Base-by-base conservation (phyloP, 92 coral and sea anemone genomes). In the Zoanthus solanderi region DNA sequence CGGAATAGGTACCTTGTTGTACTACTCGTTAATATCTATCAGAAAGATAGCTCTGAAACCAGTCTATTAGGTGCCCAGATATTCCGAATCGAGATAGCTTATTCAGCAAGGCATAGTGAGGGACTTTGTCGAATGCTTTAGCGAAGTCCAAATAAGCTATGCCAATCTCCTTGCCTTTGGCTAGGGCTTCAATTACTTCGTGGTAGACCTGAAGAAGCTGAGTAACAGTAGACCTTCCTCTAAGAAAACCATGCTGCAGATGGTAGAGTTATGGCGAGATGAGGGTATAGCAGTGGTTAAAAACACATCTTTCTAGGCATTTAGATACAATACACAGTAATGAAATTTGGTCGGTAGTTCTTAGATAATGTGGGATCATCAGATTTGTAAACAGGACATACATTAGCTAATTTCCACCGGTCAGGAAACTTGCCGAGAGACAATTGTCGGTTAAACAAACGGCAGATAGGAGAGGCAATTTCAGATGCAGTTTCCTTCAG, bases 401-500 rank as follows among this genome's bases (percentile, higher is more conserved):
- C 28, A n/a, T 71, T 83, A 3, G 87, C 78, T 23, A 68, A 15
- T 46, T 83, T 83, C 78, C 87, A 83, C 45, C 45, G 78, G 9
- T 68, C 87, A 2, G 81, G 72, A 54, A 72, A 54, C 7, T 13
- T n/a, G 71, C 89, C 88, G 1, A 79, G 86, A 23, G 84, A 75
- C 83, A 42, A 15, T 3, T 63, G 0, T 6, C 42, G 61, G 37
- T 83, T 69, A 28, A 83, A 69, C 61, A 83, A 18, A 54, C 73
- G 72, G 48, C 80, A 84, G n/a, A 72, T n/a, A 84, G 81, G 46
- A 7, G 46, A 29, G 23, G 71, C 54, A 48, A 28, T 84, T 71
- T 84, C 80, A 54, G 88, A 71, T 31, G 79, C 79, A 72, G 88
- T 84, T 72, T 72, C 79, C 61, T 75, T 75, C 48, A 75, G 61